A percentile compares a stretch with the other conserved stretches of the same genome.
Conservation (phyloP, 2,888 invertebrate genomes). For the Electrophaes corylata region DNA sequence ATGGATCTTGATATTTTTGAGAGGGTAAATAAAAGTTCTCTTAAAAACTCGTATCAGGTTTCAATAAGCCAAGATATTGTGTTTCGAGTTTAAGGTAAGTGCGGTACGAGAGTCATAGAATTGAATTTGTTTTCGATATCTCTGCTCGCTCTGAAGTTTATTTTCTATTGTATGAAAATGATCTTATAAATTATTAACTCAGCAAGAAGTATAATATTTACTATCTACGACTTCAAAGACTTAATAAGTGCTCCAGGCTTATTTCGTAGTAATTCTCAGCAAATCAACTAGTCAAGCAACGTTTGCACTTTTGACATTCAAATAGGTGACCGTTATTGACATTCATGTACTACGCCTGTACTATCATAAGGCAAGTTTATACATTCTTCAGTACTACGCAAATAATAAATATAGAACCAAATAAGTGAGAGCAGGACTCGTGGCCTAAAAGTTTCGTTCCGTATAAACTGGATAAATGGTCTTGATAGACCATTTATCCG, state of each 20-base stretch:
- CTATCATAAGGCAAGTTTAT: not conserved
- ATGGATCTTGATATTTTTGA: constrained; percentile 40
- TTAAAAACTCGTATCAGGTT: constrained; percentile 40
- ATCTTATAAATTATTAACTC: constrained; percentile 5
- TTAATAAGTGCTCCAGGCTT: not conserved
- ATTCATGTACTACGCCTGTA: not conserved
- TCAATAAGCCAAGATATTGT: constrained; percentile 42
- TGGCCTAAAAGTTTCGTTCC: too few species aligned
- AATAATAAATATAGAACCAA: not conserved
- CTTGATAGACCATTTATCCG: too few species aligned
- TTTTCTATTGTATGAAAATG: constrained; percentile 5
- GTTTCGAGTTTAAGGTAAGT: constrained; percentile 32
- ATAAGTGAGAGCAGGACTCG: too few species aligned
- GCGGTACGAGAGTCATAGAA: constrained; percentile 26
- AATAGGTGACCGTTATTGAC: not conserved
- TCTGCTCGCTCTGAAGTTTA: constrained; percentile 21
- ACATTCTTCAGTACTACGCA: not conserved
- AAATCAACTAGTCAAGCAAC: not conserved
- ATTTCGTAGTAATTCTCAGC: not conserved
- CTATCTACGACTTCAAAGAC: not conserved
- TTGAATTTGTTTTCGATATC: constrained; percentile 31
- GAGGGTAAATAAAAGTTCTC: constrained; percentile 39
- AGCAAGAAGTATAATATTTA: not conserved
- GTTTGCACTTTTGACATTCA: not conserved
- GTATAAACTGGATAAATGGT: too few species aligned